Conservation (phyloP, 2,888 invertebrate species). For the Leucania comma region DNA sequence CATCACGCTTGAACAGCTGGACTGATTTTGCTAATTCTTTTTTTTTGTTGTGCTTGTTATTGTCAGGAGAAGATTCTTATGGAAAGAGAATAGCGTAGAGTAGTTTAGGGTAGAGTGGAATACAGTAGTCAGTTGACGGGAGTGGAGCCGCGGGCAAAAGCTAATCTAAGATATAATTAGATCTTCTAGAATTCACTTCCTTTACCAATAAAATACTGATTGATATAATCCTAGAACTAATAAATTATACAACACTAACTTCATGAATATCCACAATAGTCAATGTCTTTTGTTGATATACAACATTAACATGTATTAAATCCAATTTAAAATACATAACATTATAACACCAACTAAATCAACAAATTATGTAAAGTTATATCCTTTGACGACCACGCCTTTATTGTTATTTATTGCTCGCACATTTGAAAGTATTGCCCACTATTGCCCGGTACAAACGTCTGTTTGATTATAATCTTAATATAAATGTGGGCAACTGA, state of each 20-base stretch:
- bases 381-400: constrained; percentile 56
- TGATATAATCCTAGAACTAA: not conserved
- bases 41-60: no score
- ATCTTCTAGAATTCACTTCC: not conserved
- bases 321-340: constrained; percentile 12
- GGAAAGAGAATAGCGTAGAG: no score
- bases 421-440: constrained; percentile 43
- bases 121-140: no score
- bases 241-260: not conserved
- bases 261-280: not conserved
- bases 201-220: not conserved
- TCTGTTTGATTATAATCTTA: constrained; percentile 54
- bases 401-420: constrained; percentile 49
- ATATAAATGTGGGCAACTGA: constrained; percentile 44
- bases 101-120: no score
- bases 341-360: constrained; percentile 13
- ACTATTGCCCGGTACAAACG: constrained; percentile 24
- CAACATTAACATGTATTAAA: constrained; percentile 3
- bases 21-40: no score
- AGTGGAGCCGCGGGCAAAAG: no score
- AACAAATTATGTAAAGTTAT: constrained; percentile 45
- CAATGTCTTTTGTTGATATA: constrained; percentile 3
- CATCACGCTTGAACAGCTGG: no score
- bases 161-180: no score
- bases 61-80: no score